phyloP scores from a whole-genome alignment of 2,888 invertebrate genomes.

The Hyalella azteca region DNA sequence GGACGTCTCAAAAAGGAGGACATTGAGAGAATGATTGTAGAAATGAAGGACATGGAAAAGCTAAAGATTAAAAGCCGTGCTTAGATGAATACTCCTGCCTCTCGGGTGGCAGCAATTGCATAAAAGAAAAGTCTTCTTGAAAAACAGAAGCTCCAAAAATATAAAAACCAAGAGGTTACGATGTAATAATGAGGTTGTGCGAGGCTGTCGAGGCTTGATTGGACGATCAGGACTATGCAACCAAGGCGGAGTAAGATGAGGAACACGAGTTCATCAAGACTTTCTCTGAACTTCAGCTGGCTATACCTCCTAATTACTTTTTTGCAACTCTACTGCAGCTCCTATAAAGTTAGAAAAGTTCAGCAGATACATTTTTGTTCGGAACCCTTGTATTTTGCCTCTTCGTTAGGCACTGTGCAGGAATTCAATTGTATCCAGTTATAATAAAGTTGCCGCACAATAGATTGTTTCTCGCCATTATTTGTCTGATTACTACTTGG shows the following conservation, averaged over 20 bases:
- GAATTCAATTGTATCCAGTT: no score
- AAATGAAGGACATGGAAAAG: conserved; percentile 66
- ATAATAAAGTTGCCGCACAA: no score
- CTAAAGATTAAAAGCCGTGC: conserved; percentile 66
- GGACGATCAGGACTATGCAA: conserved; percentile 79
- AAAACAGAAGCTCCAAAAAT: conserved; percentile 93
- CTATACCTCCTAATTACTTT: no score
- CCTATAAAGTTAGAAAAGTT: no score
- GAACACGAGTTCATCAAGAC: conserved; percentile 91
- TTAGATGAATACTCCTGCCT: conserved; percentile 65
- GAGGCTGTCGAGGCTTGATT: conserved; percentile 79
- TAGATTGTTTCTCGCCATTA: no score
- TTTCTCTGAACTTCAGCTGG: no score
- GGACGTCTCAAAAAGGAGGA: conserved; percentile 71
- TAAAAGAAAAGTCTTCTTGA: conserved; percentile 83
- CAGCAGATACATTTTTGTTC: no score
- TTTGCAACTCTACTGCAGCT: no score
- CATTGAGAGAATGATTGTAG: conserved; percentile 70
- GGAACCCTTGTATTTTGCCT: no score
- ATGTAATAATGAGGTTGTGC: conserved; percentile 81
- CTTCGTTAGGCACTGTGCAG: no score
- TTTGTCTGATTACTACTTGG: no score
- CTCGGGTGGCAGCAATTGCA: conserved; percentile 64
- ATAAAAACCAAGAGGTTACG: no score
- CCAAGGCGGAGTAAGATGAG: conserved; percentile 92